Evolutionary conservation across 2,888 invertebrate genomes (phyloP), one percentile per base, ranked within the genome.

Genomic region (Aproaerema taeniolella): DNA sequence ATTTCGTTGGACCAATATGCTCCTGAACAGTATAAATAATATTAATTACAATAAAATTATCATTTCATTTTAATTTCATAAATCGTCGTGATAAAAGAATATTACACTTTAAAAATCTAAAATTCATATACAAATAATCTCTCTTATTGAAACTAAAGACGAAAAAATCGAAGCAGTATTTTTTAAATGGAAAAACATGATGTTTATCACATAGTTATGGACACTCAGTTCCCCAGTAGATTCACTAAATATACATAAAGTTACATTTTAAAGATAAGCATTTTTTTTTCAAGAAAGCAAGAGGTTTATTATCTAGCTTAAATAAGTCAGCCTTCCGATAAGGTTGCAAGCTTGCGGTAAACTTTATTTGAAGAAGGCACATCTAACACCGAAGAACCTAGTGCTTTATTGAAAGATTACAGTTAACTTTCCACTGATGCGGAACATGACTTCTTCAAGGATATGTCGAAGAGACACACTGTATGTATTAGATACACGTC

Each of bases 181-280:
- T 71, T 78, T 72, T 70, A 57, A 76, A 79, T 80, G 85, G 79
- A 85, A 78, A 78, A 78, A 74, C 75, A 71, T 77, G 68, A 77
- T 70, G 78, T 76, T 78, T 85, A 86, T 86, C 85, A 86, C 85
- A 86, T 83, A 76, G 75, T 81, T 82, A 83, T 74, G 79, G 83
- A 81, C 76, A 74, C 73, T 65, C 68, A 65, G 69, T 67, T 77
- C 77, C 73, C 67, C 75, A 73, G 78, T 75, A 74, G 73, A 71
- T 74, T 79, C 67, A 69, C 76, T 76, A 73, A 83, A 82, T 83
- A 82, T 83, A 85, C 82, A 83, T 80, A 81, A 70, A 82, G 79
- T 78, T 80, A 81, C 64, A 72, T 72, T 72, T n/a, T 73, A 74
- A 74, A 76, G 61, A 65, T 74, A 73, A 75, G 74, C 74, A 69